Evolutionary conservation across 1,140 invertebrate species (phyloP).

Genomic region (Thaumatotibia leucotreta): DNA sequence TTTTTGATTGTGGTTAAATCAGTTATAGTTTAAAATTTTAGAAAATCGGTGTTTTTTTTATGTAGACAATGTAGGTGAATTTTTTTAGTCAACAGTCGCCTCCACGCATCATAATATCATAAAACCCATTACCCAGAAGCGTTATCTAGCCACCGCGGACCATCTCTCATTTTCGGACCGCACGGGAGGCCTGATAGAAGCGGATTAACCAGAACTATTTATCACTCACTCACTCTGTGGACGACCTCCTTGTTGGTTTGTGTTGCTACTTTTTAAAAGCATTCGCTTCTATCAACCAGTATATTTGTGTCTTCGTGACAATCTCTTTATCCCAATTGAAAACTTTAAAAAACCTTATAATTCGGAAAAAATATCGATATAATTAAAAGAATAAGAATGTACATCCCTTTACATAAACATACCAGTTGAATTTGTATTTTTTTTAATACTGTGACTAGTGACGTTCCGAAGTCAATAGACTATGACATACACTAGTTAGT

Average conservation of each 20-base stretch:
- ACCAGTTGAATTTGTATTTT: too few species aligned
- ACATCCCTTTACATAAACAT: too few species aligned
- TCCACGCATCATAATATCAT: conserved; percentile 15
- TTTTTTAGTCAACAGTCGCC: conserved; percentile 10
- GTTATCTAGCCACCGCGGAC: conserved; percentile 52
- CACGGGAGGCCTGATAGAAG: conserved; percentile 68
- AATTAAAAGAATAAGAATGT: too few species aligned
- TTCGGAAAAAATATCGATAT: too few species aligned
- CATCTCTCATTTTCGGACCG: conserved; percentile 73
- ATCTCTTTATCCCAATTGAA: background rate
- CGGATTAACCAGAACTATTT: conserved; percentile 71
- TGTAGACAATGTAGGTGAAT: too few species aligned
- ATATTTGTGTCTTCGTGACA: background rate
- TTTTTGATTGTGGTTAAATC: too few species aligned
- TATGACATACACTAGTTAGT: background rate
- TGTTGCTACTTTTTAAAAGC: background rate
- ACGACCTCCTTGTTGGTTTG: background rate
- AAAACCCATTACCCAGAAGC: conserved; percentile 63
- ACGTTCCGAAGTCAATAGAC: background rate
- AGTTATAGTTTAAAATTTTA: too few species aligned
- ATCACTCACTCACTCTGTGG: conserved; percentile 50
- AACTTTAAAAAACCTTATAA: too few species aligned
- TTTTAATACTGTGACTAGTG: background rate
- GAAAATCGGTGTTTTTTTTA: background rate
- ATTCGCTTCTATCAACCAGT: background rate